Evolutionary conservation across 2,797 vertebrate genomes (phyloP), one percentile per base, ranked within the genome.

Genomic region (Urocyon cinereoargenteus): DNA sequence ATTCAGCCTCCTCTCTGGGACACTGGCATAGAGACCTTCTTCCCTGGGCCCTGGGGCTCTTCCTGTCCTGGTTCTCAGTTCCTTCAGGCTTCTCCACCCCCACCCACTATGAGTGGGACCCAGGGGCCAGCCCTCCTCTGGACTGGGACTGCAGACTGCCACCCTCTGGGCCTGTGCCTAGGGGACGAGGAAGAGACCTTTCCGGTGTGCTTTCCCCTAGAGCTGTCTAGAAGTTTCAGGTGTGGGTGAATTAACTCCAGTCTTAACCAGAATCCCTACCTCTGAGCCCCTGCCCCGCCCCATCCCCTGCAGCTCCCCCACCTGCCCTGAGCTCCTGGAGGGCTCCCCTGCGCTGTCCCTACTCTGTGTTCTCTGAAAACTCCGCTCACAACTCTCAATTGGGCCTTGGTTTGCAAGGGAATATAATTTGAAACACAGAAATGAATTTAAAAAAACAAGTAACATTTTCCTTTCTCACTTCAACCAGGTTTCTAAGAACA

Each of bases 271-370:
- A 72, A 18, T 55, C 51, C 24, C 40, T 22, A 7, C 21, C 26
- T 57, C 26, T 61, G 40, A 22, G 18, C 26, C 49, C 26, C 16
- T 19, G 53, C 15, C 31, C 4, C 0, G 36, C 2, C 24, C 21
- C 26, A 26, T 72, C 26, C 22, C 40, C 51, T 57, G 31, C 26
- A 40, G 15, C 86, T 83, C 28, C 45, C 45, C 49, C 59, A 21
- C 18, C 31, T 45, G 40, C 40, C 40, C 40, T 45, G 40, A 34
- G n/a, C 31, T 77, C n/a, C 31, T 4, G 13, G 82, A 66, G n/a
- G 45, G 2, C 1, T 40, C n/a, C 31, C 22, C 2, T 16, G 40
- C 1, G 7, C 57, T 26, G 14, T 4, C n/a, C 36, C 10, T 31
- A 3, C 8, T 16, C n/a, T 21, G 1, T 12, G 24, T 49, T 51